These are phyloP conservation scores for Polyploca ridens DNA, from an alignment of 2,888 invertebrate genomes.

Conservation along the genomic window DNA sequence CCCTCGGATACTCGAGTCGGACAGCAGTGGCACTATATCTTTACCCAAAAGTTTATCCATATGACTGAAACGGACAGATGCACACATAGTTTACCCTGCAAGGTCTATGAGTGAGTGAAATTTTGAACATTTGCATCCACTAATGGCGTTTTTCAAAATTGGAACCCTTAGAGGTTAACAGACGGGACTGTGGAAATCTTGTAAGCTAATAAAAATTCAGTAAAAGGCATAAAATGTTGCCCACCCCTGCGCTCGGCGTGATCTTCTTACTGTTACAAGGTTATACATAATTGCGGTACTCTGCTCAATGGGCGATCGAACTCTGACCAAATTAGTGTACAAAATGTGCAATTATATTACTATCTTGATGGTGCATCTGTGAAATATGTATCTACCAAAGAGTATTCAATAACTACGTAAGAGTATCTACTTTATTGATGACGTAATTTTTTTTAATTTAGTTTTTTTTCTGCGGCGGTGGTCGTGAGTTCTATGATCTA, in stretches of 20 bases:
- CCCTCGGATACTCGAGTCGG: too few relatives aligned
- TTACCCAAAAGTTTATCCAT: too few relatives aligned
- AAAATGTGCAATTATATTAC: constrained; percentile 3
- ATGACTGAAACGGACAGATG: too few relatives aligned
- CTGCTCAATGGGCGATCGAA: constrained; percentile 13
- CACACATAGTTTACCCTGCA: too few relatives aligned
- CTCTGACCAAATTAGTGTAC: constrained; percentile 9
- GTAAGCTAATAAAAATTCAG: not conserved
- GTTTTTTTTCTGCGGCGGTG: not conserved
- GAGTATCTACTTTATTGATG: not conserved
- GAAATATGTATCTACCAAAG: not conserved
- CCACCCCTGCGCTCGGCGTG: constrained; percentile 22
- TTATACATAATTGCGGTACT: constrained; percentile 26
- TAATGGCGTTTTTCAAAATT: too few relatives aligned
- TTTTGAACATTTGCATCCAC: too few relatives aligned
- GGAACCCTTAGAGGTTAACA: too few relatives aligned
- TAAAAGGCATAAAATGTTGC: constrained; percentile 23
- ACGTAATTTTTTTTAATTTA: not conserved
- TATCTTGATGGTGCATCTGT: not conserved
- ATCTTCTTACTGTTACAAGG: constrained; percentile 38
- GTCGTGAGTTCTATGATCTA: not conserved
- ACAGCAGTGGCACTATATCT: too few relatives aligned
- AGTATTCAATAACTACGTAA: too few relatives aligned
- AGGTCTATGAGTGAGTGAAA: too few relatives aligned
- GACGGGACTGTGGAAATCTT: too few relatives aligned